Conservation (phyloP, 2,113 vertebrate genomes). For the Mugil cephalus region DNA sequence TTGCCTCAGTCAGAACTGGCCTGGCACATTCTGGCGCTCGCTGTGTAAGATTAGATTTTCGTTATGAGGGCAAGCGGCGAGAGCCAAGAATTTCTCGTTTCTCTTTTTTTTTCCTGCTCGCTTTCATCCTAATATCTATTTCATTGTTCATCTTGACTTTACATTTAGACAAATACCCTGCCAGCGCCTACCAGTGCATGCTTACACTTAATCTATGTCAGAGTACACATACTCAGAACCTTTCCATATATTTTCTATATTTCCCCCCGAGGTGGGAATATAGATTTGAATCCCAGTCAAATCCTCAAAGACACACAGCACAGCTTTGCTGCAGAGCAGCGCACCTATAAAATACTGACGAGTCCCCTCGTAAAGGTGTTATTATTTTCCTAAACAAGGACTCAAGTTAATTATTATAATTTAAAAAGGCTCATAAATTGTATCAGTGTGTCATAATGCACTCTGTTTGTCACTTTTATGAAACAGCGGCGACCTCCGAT, state of each 20-base stretch:
- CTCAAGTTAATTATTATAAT: conserved; percentile 38
- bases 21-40: neutral
- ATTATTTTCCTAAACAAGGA: conserved; percentile 37
- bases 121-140: neutral
- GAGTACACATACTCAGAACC: neutral
- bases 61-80: conserved; percentile 1
- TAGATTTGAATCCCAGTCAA: neutral
- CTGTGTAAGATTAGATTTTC: conserved; percentile 1
- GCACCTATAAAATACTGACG: conserved; percentile 39
- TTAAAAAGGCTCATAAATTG: conserved; percentile 20
- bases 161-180: neutral
- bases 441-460: conserved; percentile 18
- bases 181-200: neutral
- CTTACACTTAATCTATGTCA: too few species aligned
- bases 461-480: conserved; percentile 4
- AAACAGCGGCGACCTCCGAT: conserved; percentile 10
- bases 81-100: neutral
- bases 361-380: conserved; percentile 47
- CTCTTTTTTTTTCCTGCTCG: neutral
- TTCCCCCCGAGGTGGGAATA: neutral
- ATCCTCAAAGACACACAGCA: conserved; percentile 24
- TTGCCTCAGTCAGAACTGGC: neutral
- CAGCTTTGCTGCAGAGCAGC: neutral
- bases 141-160: neutral
- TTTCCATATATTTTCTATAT: neutral